Base-by-base conservation (phyloP, 2,888 invertebrate species). In the Athripsodes cinereus region DNA sequence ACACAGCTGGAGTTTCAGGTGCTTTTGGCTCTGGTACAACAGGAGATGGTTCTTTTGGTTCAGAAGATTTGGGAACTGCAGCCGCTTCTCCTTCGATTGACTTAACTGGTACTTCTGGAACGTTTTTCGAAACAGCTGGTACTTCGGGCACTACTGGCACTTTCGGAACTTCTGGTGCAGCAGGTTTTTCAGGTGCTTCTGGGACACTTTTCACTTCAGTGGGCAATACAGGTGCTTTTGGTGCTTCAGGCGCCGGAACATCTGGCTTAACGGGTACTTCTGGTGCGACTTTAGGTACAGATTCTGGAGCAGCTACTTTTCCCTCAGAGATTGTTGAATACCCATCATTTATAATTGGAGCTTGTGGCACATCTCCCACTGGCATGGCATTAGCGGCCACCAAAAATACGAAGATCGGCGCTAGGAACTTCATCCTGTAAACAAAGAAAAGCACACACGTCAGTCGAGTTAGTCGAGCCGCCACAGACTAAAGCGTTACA, bases 351-450 rank as follows among this genome's bases (percentile, higher is more conserved):
- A 62, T 60, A 10, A 55, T 58, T 20, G 52, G 57, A n/a, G 52
- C 56, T 10, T 58, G 53, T 22, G 62, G 59, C 10, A 69, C 69
- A 63, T 73, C 69, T 13, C 68, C 66, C 63, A 73, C 70, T 13
- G 71, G 70, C 10, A 74, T 74, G 40, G 75, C 69, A 66, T 74
- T 71, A 64, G 74, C 74, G 44, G 80, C 67, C 81, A 67, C 78
- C 70, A 79, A 77, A 67, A 83, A 73, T 70, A 83, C 77, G 68
- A 84, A 70, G 67, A 79, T 78, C 70, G 84, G 69, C 68, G 85
- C 67, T 71, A 85, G 75, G 69, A 84, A 73, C 79, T 83, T 84
- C 85, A 84, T 86, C 75, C 83, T 84, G 79, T 10, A 71, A 67
- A 57, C 35, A 56, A 62, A 51, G 8, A 2, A 47, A 13, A 19